Base-by-base conservation (phyloP, 23 tunicate species). In the Oikopleura dioica region DNA sequence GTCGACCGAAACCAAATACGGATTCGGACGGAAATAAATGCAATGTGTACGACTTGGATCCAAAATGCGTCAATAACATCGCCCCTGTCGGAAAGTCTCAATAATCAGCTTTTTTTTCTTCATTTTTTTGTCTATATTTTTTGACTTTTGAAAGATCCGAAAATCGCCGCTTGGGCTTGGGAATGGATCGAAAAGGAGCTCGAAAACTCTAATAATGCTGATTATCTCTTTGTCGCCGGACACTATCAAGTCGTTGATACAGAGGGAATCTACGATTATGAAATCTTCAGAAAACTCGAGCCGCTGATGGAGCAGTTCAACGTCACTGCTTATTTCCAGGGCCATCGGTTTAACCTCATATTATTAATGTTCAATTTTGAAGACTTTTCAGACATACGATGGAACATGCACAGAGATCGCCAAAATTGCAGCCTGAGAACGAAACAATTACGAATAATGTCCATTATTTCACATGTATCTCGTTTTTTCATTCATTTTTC, bases 101-200 rank as follows among this genome's bases (percentile, higher is more conserved):
- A n/a, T n/a, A n/a, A n/a, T n/a, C n/a, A n/a, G n/a, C n/a, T n/a
- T 2, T 23, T 12, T 21, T 23, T 12, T 31, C 30, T 28, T 2
- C 16, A 63, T 63, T 31, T 31, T 0, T 76, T 81, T 23, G 80
- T 81, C 50, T 76, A 34, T n/a, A n/a, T n/a, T n/a, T n/a, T n/a
- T n/a, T n/a, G n/a, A n/a, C n/a, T n/a, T n/a, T n/a, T n/a, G n/a
- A n/a, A n/a, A n/a, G n/a, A n/a, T n/a, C n/a, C n/a, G 1, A 81
- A 78, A 1, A 38, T 85, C 77, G 92, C 92, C 0, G 82, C 76
- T 36, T 78, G 69, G 77, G 78, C 82, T 35, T 85, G 92, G 92
- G 38, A 35, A 0, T 85, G 92, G 92, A 76, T 85, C 35, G 92
- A 85, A 63, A 0, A 75, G 58, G 79, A 85, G 75, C 68, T 85